phyloP scores from a whole-genome alignment of 1,140 invertebrate species.

The Psix sp. region DNA sequence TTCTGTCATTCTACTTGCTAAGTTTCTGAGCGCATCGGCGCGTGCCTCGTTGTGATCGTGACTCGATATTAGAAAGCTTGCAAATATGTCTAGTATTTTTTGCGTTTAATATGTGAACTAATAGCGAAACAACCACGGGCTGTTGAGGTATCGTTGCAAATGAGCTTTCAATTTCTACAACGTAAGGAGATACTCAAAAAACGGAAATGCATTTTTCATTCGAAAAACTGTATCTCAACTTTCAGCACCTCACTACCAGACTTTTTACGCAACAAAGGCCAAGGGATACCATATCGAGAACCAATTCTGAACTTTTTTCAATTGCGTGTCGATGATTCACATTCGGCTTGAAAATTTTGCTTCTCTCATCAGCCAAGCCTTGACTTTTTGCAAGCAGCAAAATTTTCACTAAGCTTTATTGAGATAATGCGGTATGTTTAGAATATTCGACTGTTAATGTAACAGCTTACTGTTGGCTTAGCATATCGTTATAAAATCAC shows the following conservation, averaged over 20 bases:
- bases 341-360: slow-evolving; percentile 32
- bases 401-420: slow-evolving; percentile 23
- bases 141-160: slow-evolving; percentile 55
- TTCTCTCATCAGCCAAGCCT: background rate
- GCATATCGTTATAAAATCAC: too few species aligned
- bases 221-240: slow-evolving; percentile 9
- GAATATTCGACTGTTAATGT: slow-evolving; percentile 28
- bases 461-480: too few species aligned
- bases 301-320: background rate
- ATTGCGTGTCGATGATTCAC: slow-evolving; percentile 13
- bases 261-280: background rate
- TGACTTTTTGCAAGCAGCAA: slow-evolving; percentile 15
- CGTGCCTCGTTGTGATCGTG: slow-evolving; percentile 68
- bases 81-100: slow-evolving; percentile 63
- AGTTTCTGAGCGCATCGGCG: slow-evolving; percentile 66
- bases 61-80: slow-evolving; percentile 72
- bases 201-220: slow-evolving; percentile 13
- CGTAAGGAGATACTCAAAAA: slow-evolving; percentile 7
- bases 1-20: slow-evolving; percentile 62
- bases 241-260: slow-evolving; percentile 5
- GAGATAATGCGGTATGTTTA: background rate
- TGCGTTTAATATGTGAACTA: slow-evolving; percentile 53
- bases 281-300: background rate
- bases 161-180: slow-evolving; percentile 34
- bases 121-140: slow-evolving; percentile 44